Evolutionary conservation across 2,113 vertebrate species (phyloP), one percentile per base, ranked within the genome.

Genomic region (Aegithalos caudatus): DNA sequence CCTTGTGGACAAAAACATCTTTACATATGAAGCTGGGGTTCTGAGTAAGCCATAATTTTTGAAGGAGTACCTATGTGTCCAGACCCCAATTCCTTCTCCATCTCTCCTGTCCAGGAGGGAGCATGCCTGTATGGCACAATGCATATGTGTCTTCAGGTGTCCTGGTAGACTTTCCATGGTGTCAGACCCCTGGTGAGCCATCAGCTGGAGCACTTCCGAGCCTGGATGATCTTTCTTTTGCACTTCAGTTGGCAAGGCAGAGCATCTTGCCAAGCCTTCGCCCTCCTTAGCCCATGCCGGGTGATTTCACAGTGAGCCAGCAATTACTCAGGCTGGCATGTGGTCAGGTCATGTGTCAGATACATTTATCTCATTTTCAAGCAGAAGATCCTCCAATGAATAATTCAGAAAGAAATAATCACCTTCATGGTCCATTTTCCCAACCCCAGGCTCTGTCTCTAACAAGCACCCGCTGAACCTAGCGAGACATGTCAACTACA

Each of bases 361-460:
- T 25, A 31, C 48, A 53, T 74, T 70, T 38, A 35, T 74, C 48
- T 88, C 74, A 67, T 90, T 95, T 82, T 64, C 53, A 91, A 85
- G 74, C 42, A 60, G 62, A 64, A 90, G 53, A 82, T 72, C 61
- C 65, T 57, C n/a, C 70, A 58, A 14, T 85, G 33, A 94, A 79
- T 82, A 91, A 91, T 88, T 91, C 70, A 64, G 31, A 56, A 64
- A 79, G 44, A 71, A 76, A 87, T 86, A 86, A 86, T 90, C 81
- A 74, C 65, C 73, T 74, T 87, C 33, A 10, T n/a, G 8, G 65
- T 35, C 72, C 12, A 20, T 79, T 85, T 79, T 92, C 58, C 53
- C 56, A 82, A 40, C 24, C 57, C 37, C 47, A 61, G 62, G 62
- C 57, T 76, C 53, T 45, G 28, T 77, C 66, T 88, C 58, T 84